A percentile compares a stretch with the other conserved stretches of the same genome.
phyloP scores from a whole-genome alignment of 2,113 vertebrate species.

The Morone saxatilis region DNA sequence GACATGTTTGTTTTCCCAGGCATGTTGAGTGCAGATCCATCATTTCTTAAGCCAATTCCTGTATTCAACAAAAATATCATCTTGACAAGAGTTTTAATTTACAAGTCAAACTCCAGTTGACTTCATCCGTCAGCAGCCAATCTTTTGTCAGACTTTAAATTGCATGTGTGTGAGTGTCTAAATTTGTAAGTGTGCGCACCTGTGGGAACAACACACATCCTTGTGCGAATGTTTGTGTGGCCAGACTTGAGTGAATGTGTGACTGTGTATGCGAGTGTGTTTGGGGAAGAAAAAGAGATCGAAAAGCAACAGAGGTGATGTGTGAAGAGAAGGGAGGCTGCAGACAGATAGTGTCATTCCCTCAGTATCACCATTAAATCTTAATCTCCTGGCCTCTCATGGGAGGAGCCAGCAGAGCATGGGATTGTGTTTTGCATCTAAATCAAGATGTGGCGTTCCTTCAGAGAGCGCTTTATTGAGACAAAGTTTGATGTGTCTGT shows the following conservation, averaged over 20 bases:
- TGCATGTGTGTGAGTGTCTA: slow-evolving; percentile 8
- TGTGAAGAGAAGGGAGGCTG: slow-evolving; percentile 58
- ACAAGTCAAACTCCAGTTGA: slow-evolving; percentile 47
- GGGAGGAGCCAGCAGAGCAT: slow-evolving; percentile 75
- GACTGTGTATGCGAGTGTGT: slow-evolving; percentile 29
- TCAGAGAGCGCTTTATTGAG: slow-evolving; percentile 47
- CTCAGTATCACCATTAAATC: slow-evolving; percentile 77
- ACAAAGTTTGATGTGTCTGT: slow-evolving; percentile 67
- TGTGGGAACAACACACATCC: background rate
- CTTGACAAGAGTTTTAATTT: slow-evolving; percentile 58
- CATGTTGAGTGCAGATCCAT: slow-evolving; percentile 41
- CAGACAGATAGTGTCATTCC: slow-evolving; percentile 68
- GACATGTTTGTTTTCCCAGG: slow-evolving; percentile 40
- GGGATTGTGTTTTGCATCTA: slow-evolving; percentile 76
- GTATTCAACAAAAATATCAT: slow-evolving; percentile 43
- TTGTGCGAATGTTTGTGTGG: slow-evolving; percentile 1
- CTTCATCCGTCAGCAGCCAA: background rate
- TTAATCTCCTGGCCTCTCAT: slow-evolving; percentile 74
- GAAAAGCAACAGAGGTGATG: slow-evolving; percentile 60
- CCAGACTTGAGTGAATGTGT: background rate
- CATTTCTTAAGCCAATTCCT: slow-evolving; percentile 33
- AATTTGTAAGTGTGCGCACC: background rate
- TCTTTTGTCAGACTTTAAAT: slow-evolving; percentile 53
- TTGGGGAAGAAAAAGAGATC: slow-evolving; percentile 25
- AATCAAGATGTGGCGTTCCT: slow-evolving; percentile 68